Conservation (phyloP, 1,140 invertebrate species). For the Physella acuta region DNA sequence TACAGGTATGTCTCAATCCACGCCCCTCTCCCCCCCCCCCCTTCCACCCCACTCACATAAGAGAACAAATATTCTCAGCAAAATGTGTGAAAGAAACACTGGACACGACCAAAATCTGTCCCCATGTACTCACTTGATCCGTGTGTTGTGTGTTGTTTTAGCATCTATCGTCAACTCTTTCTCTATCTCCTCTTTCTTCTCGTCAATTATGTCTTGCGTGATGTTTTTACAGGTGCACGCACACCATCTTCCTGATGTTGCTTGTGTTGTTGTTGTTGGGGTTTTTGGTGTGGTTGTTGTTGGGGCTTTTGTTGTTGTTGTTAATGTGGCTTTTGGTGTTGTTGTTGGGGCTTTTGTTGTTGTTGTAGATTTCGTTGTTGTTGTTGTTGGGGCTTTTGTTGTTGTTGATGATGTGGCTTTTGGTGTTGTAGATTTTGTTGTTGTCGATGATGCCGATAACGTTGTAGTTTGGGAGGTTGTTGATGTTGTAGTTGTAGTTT, state of each 20-base stretch:
- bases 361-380: background rate
- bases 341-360: background rate
- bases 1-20: too few relatives aligned
- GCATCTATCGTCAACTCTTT: constrained; percentile 10
- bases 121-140: too few relatives aligned
- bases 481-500: background rate
- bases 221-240: constrained; percentile 10
- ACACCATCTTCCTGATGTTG: background rate
- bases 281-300: background rate
- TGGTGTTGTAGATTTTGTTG: background rate
- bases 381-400: background rate
- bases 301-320: background rate
- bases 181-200: constrained; percentile 4
- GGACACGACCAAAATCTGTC: too few relatives aligned
- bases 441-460: background rate
- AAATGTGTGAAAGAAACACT: too few relatives aligned
- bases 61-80: too few relatives aligned
- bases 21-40: too few relatives aligned
- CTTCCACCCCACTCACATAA: too few relatives aligned
- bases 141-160: constrained; percentile 1
- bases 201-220: background rate
- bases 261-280: background rate
- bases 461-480: background rate
- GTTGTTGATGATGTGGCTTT: background rate
- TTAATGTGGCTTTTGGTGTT: background rate